phyloP scores from a whole-genome alignment of 2,888 invertebrate species.

The Adela reaumurella region DNA sequence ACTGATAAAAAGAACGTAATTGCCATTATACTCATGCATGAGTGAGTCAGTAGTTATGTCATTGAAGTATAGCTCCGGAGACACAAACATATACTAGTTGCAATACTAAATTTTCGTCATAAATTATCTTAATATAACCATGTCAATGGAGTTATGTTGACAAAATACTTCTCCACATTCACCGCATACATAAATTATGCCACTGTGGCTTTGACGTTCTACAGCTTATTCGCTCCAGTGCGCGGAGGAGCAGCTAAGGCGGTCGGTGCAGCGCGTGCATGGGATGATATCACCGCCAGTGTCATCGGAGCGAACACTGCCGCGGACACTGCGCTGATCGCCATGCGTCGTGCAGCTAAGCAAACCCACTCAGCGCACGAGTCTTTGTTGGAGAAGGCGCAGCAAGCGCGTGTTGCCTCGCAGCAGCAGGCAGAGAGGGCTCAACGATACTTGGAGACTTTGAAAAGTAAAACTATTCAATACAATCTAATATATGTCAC shows the following conservation, averaged over 20 bases:
- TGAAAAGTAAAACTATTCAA: conserved; percentile 24
- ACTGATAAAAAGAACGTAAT: no score
- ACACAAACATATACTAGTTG: no score
- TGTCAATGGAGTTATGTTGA: no score
- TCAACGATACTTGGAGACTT: conserved; percentile 42
- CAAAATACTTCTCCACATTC: no score
- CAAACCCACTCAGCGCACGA: conserved; percentile 16
- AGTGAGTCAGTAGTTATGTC: no score
- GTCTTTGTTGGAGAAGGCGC: conserved; percentile 49
- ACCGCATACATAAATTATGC: no score
- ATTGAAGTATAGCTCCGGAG: no score
- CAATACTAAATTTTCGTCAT: no score
- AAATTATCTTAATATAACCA: no score
- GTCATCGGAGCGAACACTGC: conserved; percentile 36
- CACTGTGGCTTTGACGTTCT: no score
- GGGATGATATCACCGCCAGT: conserved; percentile 58
- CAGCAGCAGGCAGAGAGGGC: conserved; percentile 52
- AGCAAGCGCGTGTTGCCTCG: conserved; percentile 52
- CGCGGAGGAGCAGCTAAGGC: conserved; percentile 72
- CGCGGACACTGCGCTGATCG: conserved; percentile 30
- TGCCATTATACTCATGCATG: no score
- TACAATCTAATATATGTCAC: background rate
- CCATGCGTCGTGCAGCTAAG: conserved; percentile 18
- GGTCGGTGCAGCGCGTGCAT: conserved; percentile 62
- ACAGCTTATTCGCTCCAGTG: conserved; percentile 62